A percentile compares a stretch with the other conserved stretches of the same genome.
phyloP scores from a whole-genome alignment of 2,113 vertebrate species.

The Eonycteris spelaea region DNA sequence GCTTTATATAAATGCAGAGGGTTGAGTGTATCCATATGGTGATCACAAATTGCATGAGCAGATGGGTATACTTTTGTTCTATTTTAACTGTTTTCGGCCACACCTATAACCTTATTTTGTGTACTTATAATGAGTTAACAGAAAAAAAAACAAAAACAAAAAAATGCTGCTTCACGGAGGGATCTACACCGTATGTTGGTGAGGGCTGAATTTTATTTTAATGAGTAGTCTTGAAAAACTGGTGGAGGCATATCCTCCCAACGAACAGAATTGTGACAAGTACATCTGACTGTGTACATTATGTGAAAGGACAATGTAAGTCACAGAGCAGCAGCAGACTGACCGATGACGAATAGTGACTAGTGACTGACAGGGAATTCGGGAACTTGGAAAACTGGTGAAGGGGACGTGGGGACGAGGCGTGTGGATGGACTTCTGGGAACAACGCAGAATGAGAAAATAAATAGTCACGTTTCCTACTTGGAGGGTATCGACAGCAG shows the following conservation, averaged over 20 bases:
- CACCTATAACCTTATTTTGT: not conserved
- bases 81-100: not conserved
- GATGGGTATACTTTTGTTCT: not conserved
- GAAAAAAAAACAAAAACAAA: not conserved
- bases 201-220: not conserved
- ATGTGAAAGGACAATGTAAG: not conserved
- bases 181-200: not conserved
- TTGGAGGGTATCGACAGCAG: not conserved
- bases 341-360: not conserved
- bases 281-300: not conserved
- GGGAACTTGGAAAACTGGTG: not conserved
- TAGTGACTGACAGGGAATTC: not conserved
- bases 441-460: not conserved
- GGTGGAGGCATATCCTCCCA: not conserved
- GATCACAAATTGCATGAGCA: not conserved
- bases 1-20: not conserved
- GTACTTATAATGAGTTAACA: not conserved
- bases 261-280: not conserved
- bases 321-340: not conserved
- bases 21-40: not conserved
- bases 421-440: not conserved
- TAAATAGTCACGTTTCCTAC: not conserved
- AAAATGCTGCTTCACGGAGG: not conserved
- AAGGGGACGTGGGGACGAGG: not conserved
- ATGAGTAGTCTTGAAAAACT: not conserved